Percentiles rank a stretch among this genome's conserved stretches.
These are phyloP conservation scores for Dendrolimus houi DNA, from an alignment of 2,888 invertebrate species.

Conservation along the genomic window DNA sequence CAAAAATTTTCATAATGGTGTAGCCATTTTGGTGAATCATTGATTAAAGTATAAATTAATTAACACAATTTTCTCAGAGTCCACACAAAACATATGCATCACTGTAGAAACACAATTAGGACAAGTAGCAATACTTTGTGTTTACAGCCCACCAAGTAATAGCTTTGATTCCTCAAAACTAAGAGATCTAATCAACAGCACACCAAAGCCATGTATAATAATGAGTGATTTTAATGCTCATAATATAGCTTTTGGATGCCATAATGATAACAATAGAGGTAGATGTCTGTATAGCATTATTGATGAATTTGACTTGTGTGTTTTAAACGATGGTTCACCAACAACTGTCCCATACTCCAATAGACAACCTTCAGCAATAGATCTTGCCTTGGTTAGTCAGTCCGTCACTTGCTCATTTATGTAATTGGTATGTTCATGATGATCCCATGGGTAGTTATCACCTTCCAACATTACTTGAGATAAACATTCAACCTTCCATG, in stretches of 20 bases:
- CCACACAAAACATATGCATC: background rate
- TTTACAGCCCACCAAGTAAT: background rate
- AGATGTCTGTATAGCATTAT: slow-evolving; percentile 1
- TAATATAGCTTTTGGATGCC: slow-evolving; percentile 2
- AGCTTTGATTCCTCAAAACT: slow-evolving; percentile 1
- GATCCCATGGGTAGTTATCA: background rate
- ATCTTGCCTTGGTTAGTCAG: background rate
- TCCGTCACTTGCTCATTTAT: background rate
- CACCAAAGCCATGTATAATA: slow-evolving; percentile 3
- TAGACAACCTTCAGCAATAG: background rate
- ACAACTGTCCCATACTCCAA: slow-evolving; percentile 4
- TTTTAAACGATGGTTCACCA: slow-evolving; percentile 4
- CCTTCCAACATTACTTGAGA: background rate
- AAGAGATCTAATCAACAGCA: background rate
- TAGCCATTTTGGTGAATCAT: background rate
- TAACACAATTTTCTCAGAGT: background rate
- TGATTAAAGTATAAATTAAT: background rate
- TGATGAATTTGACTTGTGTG: slow-evolving; percentile 5
- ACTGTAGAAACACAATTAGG: background rate
- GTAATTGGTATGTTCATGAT: background rate
- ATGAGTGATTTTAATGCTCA: slow-evolving; percentile 5
- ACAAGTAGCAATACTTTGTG: background rate
- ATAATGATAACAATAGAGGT: slow-evolving; percentile 2
- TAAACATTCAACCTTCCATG: background rate
- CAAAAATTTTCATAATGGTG: background rate